A percentile compares a stretch with the other conserved stretches of the same genome.
Evolutionary conservation across 2,888 invertebrate species (phyloP).

Genomic region (Lithodes maja): DNA sequence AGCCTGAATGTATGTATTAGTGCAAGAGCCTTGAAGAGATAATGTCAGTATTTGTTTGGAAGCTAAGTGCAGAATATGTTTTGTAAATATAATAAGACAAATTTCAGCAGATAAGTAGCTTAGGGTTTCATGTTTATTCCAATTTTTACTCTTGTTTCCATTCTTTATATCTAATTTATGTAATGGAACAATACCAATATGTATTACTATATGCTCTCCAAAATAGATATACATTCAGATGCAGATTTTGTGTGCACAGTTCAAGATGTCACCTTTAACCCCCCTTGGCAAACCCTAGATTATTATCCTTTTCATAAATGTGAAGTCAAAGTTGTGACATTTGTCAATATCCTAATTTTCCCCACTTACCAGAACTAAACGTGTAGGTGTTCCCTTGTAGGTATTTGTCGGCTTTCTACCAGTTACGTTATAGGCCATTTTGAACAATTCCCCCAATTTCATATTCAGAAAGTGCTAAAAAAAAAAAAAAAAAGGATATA

Average conservation of each 20-base stretch:
- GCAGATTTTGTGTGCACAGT: background rate
- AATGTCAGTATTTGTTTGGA: background rate
- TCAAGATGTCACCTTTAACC: background rate
- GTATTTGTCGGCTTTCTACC: background rate
- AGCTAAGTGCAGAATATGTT: background rate
- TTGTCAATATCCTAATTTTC: background rate
- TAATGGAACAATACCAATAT: background rate
- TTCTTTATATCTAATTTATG: background rate
- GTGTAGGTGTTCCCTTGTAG: background rate
- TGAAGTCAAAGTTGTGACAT: background rate
- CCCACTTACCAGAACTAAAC: background rate
- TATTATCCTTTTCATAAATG: background rate
- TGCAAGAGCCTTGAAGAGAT: conserved; percentile 20
- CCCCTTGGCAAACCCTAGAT: background rate
- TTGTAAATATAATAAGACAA: background rate
- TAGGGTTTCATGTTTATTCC: background rate
- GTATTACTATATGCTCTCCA: background rate
- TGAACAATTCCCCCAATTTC: too few species aligned
- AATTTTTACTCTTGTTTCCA: background rate
- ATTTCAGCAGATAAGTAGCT: background rate
- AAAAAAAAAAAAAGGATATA: too few species aligned
- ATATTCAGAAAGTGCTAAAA: too few species aligned
- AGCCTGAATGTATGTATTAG: background rate
- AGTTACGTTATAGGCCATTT: background rate
- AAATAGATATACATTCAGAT: background rate